phyloP scores from a whole-genome alignment of 2,888 invertebrate genomes.

The Ectropis crepuscularia region DNA sequence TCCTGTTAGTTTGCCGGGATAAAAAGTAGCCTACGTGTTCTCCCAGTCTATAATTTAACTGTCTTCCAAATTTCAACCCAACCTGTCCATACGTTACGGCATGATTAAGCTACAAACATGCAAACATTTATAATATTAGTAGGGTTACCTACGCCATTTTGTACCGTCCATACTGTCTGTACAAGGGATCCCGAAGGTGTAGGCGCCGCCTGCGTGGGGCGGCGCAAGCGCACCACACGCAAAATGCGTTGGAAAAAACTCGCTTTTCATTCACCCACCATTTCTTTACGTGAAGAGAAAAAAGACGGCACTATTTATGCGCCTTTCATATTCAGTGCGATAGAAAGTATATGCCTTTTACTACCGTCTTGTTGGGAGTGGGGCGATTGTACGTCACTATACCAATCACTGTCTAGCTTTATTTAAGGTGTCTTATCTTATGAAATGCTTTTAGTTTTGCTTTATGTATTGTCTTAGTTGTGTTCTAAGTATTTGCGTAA shows the following conservation, averaged over 20 bases:
- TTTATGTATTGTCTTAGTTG: too few relatives aligned
- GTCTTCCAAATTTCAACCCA: too few relatives aligned
- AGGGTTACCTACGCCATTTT: neutral
- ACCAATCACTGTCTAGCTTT: slow-evolving; percentile 14
- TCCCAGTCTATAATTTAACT: too few relatives aligned
- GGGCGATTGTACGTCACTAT: slow-evolving; percentile 9
- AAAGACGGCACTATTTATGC: slow-evolving; percentile 43
- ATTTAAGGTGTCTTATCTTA: slow-evolving; percentile 1
- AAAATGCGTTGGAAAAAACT: slow-evolving; percentile 44
- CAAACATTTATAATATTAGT: too few relatives aligned
- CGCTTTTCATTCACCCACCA: slow-evolving; percentile 46
- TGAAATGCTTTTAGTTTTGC: neutral
- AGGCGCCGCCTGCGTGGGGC: slow-evolving; percentile 55
- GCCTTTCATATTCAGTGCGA: slow-evolving; percentile 36
- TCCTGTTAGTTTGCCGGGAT: too few relatives aligned
- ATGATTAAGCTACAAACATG: too few relatives aligned
- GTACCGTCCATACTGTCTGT: slow-evolving; percentile 14
- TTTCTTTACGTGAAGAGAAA: slow-evolving; percentile 39
- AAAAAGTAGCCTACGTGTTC: too few relatives aligned
- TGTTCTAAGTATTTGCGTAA: too few relatives aligned
- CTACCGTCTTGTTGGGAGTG: slow-evolving; percentile 9
- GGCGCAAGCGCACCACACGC: slow-evolving; percentile 52
- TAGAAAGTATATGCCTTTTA: slow-evolving; percentile 26
- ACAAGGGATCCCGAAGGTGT: slow-evolving; percentile 24
- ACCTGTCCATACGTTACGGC: too few relatives aligned